A percentile compares a stretch with the other conserved stretches of the same genome.
Evolutionary conservation across 1,140 invertebrate genomes (phyloP).

Genomic region (Protaetia brevitarsis): DNA sequence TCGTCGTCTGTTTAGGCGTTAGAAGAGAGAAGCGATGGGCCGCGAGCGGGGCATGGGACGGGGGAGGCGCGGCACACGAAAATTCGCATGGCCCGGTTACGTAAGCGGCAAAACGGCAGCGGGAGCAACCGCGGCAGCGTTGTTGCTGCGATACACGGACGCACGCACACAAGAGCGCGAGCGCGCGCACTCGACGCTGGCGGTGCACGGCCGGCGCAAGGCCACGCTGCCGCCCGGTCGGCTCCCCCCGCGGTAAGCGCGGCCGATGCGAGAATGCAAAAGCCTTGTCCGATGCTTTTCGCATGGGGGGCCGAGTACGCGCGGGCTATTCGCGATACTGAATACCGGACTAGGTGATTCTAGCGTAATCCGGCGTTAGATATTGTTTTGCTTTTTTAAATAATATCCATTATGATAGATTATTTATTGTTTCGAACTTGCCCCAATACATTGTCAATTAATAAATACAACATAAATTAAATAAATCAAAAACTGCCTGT

Average conservation of each 20-base stretch:
- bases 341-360: too few relatives aligned
- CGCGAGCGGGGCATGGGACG: background rate
- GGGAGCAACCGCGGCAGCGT: conserved; percentile 22
- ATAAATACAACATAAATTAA: too few relatives aligned
- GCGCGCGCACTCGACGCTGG: background rate
- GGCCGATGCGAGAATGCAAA: conserved; percentile 13
- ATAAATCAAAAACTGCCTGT: too few relatives aligned
- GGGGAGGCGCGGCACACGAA: background rate
- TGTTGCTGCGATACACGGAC: background rate
- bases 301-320: background rate
- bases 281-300: conserved; percentile 1
- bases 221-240: background rate
- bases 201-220: conserved; percentile 26
- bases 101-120: conserved; percentile 29
- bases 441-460: too few relatives aligned
- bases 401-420: too few relatives aligned
- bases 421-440: too few relatives aligned
- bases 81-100: conserved; percentile 37
- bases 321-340: too few relatives aligned
- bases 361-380: too few relatives aligned
- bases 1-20: conserved; percentile 20
- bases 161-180: background rate
- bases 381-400: too few relatives aligned
- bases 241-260: background rate
- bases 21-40: background rate